Evolutionary conservation across 1,140 invertebrate genomes (phyloP), one percentile per base, ranked within the genome.

Genomic region (Adelges cooleyi): DNA sequence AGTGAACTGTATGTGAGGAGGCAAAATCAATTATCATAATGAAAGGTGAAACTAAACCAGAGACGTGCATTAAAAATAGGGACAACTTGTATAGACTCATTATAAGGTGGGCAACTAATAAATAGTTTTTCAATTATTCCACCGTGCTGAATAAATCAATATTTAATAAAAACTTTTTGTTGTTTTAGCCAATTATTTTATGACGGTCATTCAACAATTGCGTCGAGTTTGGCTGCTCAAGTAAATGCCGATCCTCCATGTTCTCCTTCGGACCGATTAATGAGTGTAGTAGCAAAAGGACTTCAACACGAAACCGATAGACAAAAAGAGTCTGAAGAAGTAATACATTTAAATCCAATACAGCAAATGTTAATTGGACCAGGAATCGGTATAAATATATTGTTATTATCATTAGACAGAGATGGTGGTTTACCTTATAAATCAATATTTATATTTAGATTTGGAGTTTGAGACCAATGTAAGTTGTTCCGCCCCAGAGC

Each of bases 391-490:
- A 56, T 25, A 15, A 33, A 11, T 33, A 6, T 33, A 33, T 33
- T 33, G n/a, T n/a, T n/a, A n/a, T n/a, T n/a, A n/a, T n/a, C 11
- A 11, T 33, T 33, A 6, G 29, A 33, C 11, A 6, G 29, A 33
- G 11, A 11, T 33, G 5, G 11, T 33, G 5, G 5, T 33, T 33
- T 33, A 5, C 29, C 11, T 33, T 33, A 33, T 33, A 6, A 11
- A 33, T 33, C 11, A 33, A 8, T 27, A 46, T 44, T 40, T 67
- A 23, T 33, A 38, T 44, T 56, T 74, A 86, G 95, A 84, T 80
- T 82, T 99, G 49, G 95, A 98, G 77, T 98, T 88, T 78, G 95
- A 98, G 75, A 94, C 94, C 44, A 95, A 99, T 76, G 85, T 89
- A 0, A 84, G 84, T 3, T 84, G 87, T 0, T 80, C 91, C 38